Conservation (phyloP, 2,113 vertebrate species). For the Polypterus bichir region DNA sequence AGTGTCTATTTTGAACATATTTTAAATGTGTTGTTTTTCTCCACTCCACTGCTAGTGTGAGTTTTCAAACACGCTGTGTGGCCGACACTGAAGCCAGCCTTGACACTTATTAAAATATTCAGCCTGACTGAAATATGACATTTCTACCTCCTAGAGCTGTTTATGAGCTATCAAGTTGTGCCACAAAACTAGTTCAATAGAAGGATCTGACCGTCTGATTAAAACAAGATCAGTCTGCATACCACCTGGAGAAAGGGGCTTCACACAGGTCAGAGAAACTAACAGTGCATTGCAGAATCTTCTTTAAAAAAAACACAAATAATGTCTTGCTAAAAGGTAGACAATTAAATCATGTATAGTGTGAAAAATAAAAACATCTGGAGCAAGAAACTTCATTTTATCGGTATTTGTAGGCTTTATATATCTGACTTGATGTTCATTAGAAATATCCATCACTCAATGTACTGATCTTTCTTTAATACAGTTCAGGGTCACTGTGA, state of each 20-base stretch:
- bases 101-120: conserved; percentile 2
- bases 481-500: too few relatives aligned
- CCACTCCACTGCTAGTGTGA: conserved; percentile 21
- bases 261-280: conserved; percentile 9
- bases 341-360: too few relatives aligned
- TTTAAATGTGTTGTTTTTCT: conserved; percentile 16
- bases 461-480: too few relatives aligned
- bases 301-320: too few relatives aligned
- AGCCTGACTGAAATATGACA: conserved; percentile 23
- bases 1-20: conserved; percentile 23
- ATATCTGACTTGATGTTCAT: too few relatives aligned
- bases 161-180: conserved; percentile 18
- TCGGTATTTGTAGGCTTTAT: too few relatives aligned
- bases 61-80: conserved; percentile 33
- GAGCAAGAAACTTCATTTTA: too few relatives aligned
- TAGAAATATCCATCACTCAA: too few relatives aligned
- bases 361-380: too few relatives aligned
- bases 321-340: too few relatives aligned
- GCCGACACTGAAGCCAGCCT: conserved; percentile 16
- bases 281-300: too few relatives aligned
- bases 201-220: conserved; percentile 21
- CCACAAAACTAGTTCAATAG: conserved; percentile 14
- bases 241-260: conserved; percentile 7
- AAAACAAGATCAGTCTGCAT: conserved; percentile 24
- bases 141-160: conserved; percentile 18